Evolutionary conservation across 2,113 vertebrate genomes (phyloP).

Genomic region (Pollimyrus isidori): DNA sequence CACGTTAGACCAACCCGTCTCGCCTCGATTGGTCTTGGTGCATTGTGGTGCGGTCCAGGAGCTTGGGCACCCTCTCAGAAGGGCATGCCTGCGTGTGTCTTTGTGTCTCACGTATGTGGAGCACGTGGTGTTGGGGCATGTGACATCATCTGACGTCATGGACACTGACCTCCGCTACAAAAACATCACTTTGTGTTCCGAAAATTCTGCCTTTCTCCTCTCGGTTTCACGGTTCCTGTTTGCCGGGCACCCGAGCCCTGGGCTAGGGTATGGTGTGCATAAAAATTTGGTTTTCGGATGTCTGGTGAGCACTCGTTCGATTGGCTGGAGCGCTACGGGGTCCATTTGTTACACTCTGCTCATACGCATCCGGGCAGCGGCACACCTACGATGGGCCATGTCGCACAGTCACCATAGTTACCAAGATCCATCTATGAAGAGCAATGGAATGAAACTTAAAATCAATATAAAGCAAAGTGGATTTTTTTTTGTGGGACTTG

Average conservation of each 20-base stretch:
- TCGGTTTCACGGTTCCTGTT: not conserved
- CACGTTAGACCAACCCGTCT: not conserved
- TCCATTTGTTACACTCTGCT: not conserved
- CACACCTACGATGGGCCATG: not conserved
- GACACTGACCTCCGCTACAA: not conserved
- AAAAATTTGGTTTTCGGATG: not conserved
- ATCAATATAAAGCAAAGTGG: not conserved
- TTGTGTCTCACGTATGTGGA: not conserved
- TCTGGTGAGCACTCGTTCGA: not conserved
- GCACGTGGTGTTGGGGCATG: not conserved
- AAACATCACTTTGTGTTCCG: not conserved
- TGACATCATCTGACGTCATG: not conserved
- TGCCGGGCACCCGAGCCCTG: not conserved
- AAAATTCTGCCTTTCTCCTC: not conserved
- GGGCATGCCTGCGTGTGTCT: not conserved
- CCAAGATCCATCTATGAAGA: not conserved
- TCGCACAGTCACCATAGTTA: not conserved
- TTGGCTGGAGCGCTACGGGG: not conserved
- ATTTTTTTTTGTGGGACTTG: not conserved
- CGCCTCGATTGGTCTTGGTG: not conserved
- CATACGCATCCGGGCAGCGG: not conserved
- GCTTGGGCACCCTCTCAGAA: not conserved
- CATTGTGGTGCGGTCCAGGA: not conserved
- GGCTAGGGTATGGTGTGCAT: not conserved
- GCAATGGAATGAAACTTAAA: not conserved